Percentiles rank a stretch among this genome's conserved stretches.
Evolutionary conservation across 1,140 invertebrate species (phyloP).

Genomic region (Cecropterus lyciades): DNA sequence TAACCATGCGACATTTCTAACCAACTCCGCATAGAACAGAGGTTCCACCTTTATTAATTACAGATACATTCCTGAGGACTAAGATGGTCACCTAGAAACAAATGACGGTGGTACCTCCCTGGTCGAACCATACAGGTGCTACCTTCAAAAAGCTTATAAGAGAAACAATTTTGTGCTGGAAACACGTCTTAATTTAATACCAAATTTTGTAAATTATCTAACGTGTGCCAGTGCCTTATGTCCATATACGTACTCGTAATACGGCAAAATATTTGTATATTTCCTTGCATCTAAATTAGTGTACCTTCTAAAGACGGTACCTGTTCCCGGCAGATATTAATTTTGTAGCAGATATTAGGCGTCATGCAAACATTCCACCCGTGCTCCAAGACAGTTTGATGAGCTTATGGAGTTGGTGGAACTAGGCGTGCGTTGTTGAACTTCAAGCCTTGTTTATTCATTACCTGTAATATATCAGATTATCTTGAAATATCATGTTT

Average conservation of each 20-base stretch:
- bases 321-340: constrained; percentile 30
- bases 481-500: too few relatives aligned
- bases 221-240: not conserved
- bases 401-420: constrained; percentile 41
- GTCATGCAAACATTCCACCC: constrained; percentile 33
- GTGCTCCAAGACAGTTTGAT: constrained; percentile 39
- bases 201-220: too few relatives aligned
- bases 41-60: too few relatives aligned
- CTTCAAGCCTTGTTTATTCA: not conserved
- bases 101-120: too few relatives aligned
- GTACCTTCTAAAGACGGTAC: constrained; percentile 14
- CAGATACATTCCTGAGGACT: too few relatives aligned
- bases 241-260: not conserved
- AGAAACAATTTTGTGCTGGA: too few relatives aligned
- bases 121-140: too few relatives aligned
- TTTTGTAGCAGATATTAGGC: constrained; percentile 34
- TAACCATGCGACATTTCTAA: too few relatives aligned
- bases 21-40: too few relatives aligned
- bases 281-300: constrained; percentile 27
- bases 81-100: too few relatives aligned
- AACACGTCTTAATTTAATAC: too few relatives aligned
- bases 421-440: constrained; percentile 14
- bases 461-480: not conserved
- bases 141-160: too few relatives aligned
- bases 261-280: not conserved